phyloP scores from a whole-genome alignment of 92 coral and sea anemone species.

The Zoanthus sociatus region DNA sequence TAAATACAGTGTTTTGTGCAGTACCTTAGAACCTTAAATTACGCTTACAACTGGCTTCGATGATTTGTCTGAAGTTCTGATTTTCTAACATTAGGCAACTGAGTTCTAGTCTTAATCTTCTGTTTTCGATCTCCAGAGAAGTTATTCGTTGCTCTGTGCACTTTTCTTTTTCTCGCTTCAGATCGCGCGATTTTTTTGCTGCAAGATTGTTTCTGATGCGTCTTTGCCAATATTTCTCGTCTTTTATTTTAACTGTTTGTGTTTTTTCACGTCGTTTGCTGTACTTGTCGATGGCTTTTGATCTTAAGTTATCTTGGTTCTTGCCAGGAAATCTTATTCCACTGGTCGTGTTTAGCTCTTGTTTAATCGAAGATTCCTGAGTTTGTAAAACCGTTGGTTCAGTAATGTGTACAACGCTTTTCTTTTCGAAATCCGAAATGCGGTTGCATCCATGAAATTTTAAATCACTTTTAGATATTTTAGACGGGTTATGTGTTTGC shows the following conservation, averaged over 20 bases:
- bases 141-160: slow-evolving; percentile 1
- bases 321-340: background rate
- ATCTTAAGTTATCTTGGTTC: background rate
- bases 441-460: background rate
- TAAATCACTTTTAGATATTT: background rate
- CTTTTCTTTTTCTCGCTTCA: slow-evolving; percentile 21
- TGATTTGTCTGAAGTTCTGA: background rate
- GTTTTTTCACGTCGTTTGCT: background rate
- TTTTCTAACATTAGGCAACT: slow-evolving; percentile 8
- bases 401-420: background rate
- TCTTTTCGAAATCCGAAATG: background rate
- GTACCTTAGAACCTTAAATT: no score
- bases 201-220: slow-evolving; percentile 22
- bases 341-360: background rate
- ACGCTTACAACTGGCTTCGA: no score
- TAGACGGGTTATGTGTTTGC: background rate
- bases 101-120: slow-evolving; percentile 8
- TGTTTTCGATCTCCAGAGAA: slow-evolving; percentile 26
- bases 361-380: background rate
- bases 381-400: background rate
- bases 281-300: background rate
- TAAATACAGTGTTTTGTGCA: no score
- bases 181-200: slow-evolving; percentile 22
- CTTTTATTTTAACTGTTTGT: background rate
- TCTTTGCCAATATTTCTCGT: slow-evolving; percentile 10